Percentiles rank a stretch among this genome's conserved stretches.
Evolutionary conservation across 2,797 vertebrate genomes (phyloP).

Genomic region (Champsocephalus esox): DNA sequence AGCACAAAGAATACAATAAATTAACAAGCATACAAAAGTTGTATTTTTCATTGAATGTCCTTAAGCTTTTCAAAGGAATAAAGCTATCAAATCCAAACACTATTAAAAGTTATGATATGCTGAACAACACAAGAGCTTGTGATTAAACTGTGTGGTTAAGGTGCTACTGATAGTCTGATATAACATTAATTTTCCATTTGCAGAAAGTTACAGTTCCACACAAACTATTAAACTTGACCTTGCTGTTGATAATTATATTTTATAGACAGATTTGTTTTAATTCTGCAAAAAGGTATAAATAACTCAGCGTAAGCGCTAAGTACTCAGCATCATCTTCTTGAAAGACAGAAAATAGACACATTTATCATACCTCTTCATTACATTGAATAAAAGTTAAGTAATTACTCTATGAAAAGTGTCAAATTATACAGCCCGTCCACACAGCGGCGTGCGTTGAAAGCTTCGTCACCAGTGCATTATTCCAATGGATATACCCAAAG

Average conservation of each 20-base stretch:
- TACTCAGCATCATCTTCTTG: not conserved
- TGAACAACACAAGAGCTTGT: not conserved
- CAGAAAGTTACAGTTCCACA: conserved; percentile 24
- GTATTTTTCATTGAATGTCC: not conserved
- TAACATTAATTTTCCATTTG: conserved; percentile 33
- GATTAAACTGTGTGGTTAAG: conserved; percentile 35
- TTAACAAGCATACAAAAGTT: not conserved
- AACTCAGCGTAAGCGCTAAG: conserved; percentile 1
- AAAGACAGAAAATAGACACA: not conserved
- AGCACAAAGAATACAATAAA: not conserved
- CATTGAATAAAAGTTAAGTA: not conserved
- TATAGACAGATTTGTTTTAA: conserved; percentile 4
- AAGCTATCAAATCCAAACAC: conserved; percentile 14
- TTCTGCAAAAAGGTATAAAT: not conserved
- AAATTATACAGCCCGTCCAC: not conserved
- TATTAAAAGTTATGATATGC: conserved; percentile 32
- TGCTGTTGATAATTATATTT: conserved; percentile 33
- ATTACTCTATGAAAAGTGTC: not conserved
- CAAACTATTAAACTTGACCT: conserved; percentile 48
- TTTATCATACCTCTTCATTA: not conserved
- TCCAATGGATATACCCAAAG: not conserved
- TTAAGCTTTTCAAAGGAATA: not conserved
- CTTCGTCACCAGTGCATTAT: not conserved
- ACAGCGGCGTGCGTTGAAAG: no score
- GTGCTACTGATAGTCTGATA: conserved; percentile 46